Evolutionary conservation across 2,113 vertebrate species (phyloP).

Genomic region (Guaruba guarouba): DNA sequence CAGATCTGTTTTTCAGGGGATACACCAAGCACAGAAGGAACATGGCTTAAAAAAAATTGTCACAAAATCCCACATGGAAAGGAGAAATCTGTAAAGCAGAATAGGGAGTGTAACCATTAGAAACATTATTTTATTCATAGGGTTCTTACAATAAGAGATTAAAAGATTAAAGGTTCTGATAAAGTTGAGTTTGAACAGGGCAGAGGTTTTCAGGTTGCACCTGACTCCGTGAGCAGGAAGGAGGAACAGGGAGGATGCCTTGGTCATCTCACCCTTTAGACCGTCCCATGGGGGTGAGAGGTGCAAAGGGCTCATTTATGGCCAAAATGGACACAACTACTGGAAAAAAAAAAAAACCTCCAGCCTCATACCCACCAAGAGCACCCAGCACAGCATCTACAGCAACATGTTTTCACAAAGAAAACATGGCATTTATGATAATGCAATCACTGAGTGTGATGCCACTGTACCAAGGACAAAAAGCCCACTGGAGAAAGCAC

Average conservation of each 20-base stretch:
- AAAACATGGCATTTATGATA: background rate
- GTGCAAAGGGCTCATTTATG: background rate
- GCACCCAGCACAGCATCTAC: background rate
- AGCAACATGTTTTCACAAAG: background rate
- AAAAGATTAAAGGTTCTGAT: background rate
- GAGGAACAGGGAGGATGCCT: background rate
- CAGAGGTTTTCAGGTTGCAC: background rate
- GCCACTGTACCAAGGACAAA: background rate
- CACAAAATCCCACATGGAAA: background rate
- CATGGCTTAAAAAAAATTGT: background rate
- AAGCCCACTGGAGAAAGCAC: background rate
- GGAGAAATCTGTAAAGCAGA: background rate
- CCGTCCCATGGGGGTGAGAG: accelerated
- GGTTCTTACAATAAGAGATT: background rate
- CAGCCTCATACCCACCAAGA: background rate
- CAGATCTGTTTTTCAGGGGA: background rate
- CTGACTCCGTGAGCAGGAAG: background rate
- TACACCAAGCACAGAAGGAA: background rate
- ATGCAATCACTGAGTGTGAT: background rate
- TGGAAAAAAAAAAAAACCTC: background rate
- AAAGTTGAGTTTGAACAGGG: background rate
- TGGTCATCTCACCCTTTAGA: background rate
- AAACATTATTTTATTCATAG: background rate
- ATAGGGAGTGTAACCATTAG: background rate
- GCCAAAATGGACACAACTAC: background rate